Evolutionary conservation across 1,140 invertebrate species (phyloP).

Genomic region (Aethina tumida): DNA sequence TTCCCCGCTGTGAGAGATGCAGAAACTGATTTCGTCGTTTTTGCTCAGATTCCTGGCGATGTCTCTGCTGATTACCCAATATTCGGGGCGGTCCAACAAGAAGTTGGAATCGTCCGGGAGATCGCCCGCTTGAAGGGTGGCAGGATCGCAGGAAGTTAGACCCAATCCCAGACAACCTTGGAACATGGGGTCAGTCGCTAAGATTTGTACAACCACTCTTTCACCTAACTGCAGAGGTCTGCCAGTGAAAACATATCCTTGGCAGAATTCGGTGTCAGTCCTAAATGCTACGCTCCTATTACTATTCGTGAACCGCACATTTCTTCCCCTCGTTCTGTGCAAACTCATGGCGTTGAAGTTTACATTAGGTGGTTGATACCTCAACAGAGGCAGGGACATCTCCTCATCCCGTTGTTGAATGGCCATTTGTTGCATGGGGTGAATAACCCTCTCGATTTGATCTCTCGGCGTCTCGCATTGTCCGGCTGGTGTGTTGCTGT

Average conservation of each 20-base stretch:
- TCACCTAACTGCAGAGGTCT: slow-evolving; percentile 77
- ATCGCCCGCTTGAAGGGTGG: slow-evolving; percentile 56
- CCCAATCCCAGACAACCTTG: slow-evolving; percentile 84
- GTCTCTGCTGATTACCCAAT: slow-evolving; percentile 94
- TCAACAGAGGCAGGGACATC: slow-evolving; percentile 46
- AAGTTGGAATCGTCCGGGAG: slow-evolving; percentile 90
- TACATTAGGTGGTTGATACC: slow-evolving; percentile 53
- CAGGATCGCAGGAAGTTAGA: slow-evolving; percentile 87
- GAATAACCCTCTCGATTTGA: slow-evolving; percentile 42
- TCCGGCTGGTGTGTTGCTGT: slow-evolving; percentile 2
- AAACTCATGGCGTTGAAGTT: slow-evolving; percentile 58
- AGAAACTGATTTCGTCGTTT: slow-evolving; percentile 87
- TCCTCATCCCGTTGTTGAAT: slow-evolving; percentile 38
- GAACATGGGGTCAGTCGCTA: slow-evolving; percentile 76
- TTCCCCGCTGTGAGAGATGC: slow-evolving; percentile 72
- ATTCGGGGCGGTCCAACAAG: slow-evolving; percentile 87
- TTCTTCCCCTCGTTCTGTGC: slow-evolving; percentile 70
- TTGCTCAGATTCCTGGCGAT: slow-evolving; percentile 72
- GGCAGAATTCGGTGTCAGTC: slow-evolving; percentile 77
- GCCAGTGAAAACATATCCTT: slow-evolving; percentile 89
- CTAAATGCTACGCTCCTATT: slow-evolving; percentile 73
- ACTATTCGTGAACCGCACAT: slow-evolving; percentile 62
- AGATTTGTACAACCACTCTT: slow-evolving; percentile 75
- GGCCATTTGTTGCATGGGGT: slow-evolving; percentile 44
- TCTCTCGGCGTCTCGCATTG: slow-evolving; percentile 9